These are phyloP conservation scores for Leptobrachium ailaonicum DNA, from an alignment of 2,113 vertebrate species.

Conservation along the genomic window DNA sequence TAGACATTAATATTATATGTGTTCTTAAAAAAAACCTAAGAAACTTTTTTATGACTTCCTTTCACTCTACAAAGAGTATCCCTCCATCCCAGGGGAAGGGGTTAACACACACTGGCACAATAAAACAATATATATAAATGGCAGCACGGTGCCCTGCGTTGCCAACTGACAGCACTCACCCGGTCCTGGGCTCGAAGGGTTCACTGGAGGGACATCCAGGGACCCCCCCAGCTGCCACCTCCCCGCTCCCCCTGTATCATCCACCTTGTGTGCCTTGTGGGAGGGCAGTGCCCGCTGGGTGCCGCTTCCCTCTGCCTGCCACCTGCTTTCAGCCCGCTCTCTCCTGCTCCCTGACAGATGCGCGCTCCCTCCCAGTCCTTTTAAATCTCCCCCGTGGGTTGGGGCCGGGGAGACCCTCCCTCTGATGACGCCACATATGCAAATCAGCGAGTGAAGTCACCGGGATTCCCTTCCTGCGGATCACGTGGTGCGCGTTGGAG, in stretches of 20 bases:
- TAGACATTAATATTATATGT: too few relatives aligned
- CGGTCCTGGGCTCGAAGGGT: conserved; percentile 1
- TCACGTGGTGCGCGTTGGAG: conserved; percentile 1
- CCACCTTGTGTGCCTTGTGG: not conserved
- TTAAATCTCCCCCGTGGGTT: conserved; percentile 59
- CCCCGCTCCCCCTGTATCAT: not conserved
- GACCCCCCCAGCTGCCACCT: conserved; percentile 32
- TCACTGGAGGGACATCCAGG: not conserved
- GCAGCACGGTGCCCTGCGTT: too few relatives aligned
- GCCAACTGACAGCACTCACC: not conserved
- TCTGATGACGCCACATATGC: conserved; percentile 60
- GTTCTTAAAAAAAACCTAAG: too few relatives aligned
- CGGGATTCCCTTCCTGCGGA: conserved; percentile 61
- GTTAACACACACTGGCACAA: too few relatives aligned
- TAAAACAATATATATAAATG: too few relatives aligned
- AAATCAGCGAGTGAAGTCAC: conserved; percentile 63
- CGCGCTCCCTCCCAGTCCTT: conserved; percentile 56
- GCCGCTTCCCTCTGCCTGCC: conserved; percentile 44
- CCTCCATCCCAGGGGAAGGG: too few relatives aligned
- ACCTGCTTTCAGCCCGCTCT: conserved; percentile 27
- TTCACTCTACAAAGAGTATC: too few relatives aligned
- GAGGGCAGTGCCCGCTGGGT: conserved; percentile 6
- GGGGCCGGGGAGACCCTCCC: conserved; percentile 58
- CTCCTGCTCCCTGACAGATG: conserved; percentile 29
- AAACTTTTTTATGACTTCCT: too few relatives aligned